Evolutionary conservation across 2,797 vertebrate species (phyloP), one percentile per base, ranked within the genome.

Genomic region (Megaceryle alcyon): DNA sequence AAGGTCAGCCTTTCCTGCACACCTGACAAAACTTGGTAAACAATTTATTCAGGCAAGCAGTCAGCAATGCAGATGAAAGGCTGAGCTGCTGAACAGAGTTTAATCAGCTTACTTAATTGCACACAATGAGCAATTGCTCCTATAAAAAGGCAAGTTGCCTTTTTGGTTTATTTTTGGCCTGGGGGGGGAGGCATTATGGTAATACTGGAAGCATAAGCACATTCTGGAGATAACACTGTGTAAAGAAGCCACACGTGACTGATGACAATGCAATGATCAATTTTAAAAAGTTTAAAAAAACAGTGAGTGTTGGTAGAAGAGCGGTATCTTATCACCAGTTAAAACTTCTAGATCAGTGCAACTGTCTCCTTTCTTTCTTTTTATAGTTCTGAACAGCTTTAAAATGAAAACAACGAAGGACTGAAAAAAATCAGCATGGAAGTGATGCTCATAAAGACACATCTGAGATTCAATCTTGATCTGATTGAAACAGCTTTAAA

Each of bases 31-130:
- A 48, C 21, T 5, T 59, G 25, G 43, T 19, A 79, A 68, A 71
- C 7, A 59, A 64, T 37, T 20, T 43, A 39, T 11, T 80, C 41
- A 48, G 65, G 73, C 11, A 65, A 39, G 44, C 26, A 35, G 43
- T 14, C 28, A 53, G n/a, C 0, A 0, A 23, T 35, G 25, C 35
- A 73, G 46, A 31, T 0, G 1, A 51, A 57, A 18, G 48, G 43
- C 66, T 81, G 51, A 91, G 33, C 75, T 66, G 57, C 60, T 26
- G 35, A 82, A 51, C 14, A 82, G 19, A 68, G 31, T 21, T 22
- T 76, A 91, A 9, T 16, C 65, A 59, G 22, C 41, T 26, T 61
- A 16, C 64, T 68, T 56, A 20, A 56, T 3, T 65, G 54, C 37
- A 68, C 37, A n/a, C 29, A 41, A 28, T 17, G 33, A 72, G 35